A percentile compares a stretch with the other conserved stretches of the same genome.
phyloP scores from a whole-genome alignment of 1,140 invertebrate genomes.

The Leptinotarsa texana region DNA sequence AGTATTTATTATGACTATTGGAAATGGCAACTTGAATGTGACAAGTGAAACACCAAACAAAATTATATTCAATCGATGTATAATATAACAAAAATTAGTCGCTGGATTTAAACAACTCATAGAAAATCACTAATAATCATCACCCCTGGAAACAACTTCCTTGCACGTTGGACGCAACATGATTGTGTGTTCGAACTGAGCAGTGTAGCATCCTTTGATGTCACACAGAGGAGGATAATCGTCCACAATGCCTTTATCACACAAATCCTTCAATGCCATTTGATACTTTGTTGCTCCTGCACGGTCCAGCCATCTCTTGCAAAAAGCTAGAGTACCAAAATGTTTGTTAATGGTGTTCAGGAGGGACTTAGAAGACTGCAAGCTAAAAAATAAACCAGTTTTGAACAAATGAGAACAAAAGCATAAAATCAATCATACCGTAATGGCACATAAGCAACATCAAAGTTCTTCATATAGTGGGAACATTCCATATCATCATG shows the following conservation, averaged over 20 bases:
- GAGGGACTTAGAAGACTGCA: constrained; percentile 90
- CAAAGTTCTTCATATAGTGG: constrained; percentile 99
- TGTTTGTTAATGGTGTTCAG: constrained; percentile 96
- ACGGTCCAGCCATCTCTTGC: constrained; percentile 97
- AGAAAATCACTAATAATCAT: constrained; percentile 80
- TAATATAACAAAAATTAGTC: constrained; percentile 1
- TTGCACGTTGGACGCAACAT: constrained; percentile 97
- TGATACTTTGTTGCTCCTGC: constrained; percentile 96
- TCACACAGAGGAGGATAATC: constrained; percentile 98
- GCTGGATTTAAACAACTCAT: not conserved
- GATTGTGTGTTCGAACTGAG: constrained; percentile 99
- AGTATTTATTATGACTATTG: too few relatives aligned
- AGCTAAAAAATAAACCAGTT: constrained; percentile 58
- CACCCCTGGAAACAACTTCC: constrained; percentile 94
- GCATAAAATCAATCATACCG: constrained; percentile 53
- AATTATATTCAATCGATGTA: constrained; percentile 5
- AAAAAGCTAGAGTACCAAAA: constrained; percentile 98
- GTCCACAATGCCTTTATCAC: constrained; percentile 94
- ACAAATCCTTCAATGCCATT: constrained; percentile 97
- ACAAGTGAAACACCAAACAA: too few relatives aligned
- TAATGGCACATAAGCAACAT: constrained; percentile 88
- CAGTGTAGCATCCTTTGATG: constrained; percentile 96
- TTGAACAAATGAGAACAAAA: not conserved
- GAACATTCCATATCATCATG: constrained; percentile 99
- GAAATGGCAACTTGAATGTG: too few relatives aligned